These are phyloP conservation scores for Lasioglossum malachurum DNA, from an alignment of 2,888 invertebrate species.

Conservation along the genomic window DNA sequence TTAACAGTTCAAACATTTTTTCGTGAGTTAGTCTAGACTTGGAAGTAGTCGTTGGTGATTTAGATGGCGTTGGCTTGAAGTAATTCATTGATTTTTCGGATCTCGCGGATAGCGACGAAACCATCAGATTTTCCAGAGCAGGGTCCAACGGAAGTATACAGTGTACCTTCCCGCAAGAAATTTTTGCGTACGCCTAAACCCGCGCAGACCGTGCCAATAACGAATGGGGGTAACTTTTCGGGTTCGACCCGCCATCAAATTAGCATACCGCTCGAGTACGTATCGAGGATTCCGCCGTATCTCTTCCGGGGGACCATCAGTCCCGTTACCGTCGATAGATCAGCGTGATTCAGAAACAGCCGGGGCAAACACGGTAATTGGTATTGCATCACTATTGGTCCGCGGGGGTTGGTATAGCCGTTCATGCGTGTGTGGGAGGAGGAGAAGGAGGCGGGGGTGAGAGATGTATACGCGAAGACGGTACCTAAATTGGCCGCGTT, in stretches of 20 bases:
- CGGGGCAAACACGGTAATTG: slow-evolving; percentile 47
- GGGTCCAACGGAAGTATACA: not conserved
- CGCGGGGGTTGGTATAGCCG: not conserved
- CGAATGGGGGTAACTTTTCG: slow-evolving; percentile 12
- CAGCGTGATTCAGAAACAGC: not conserved
- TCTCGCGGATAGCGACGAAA: not conserved
- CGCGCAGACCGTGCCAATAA: not conserved
- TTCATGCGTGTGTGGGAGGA: not conserved
- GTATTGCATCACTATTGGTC: slow-evolving; percentile 33
- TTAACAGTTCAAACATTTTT: not conserved
- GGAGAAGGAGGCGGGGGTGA: not conserved
- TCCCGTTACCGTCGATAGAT: not conserved
- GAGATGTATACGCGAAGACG: slow-evolving; percentile 22
- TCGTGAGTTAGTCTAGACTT: not conserved
- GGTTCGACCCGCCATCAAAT: slow-evolving; percentile 30
- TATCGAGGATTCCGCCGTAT: not conserved
- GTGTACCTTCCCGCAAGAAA: not conserved
- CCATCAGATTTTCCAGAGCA: not conserved
- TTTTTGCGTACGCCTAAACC: not conserved
- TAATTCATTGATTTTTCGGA: not conserved
- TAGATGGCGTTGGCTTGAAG: not conserved
- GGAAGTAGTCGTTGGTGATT: not conserved
- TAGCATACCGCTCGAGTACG: slow-evolving; percentile 24
- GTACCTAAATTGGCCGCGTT: slow-evolving; percentile 50
- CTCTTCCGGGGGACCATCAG: not conserved